Percentiles rank a stretch among this genome's conserved stretches.
Conservation (phyloP, 2,113 vertebrate genomes). For the Bos javanicus region DNA sequence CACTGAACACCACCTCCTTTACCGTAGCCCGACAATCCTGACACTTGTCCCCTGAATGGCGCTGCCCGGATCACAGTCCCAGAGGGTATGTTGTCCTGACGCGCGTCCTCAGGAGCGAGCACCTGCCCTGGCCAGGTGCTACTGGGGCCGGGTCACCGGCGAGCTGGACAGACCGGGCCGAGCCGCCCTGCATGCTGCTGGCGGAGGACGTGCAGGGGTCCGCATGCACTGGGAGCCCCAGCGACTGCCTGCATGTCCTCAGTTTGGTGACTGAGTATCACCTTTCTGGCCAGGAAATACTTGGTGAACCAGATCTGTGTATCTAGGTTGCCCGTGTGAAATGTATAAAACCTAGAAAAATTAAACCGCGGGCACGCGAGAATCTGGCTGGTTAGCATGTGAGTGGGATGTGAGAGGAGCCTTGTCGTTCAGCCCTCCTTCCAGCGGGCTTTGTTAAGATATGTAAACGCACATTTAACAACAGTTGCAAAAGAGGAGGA, state of each 20-base stretch:
- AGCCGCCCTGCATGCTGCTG: accelerated
- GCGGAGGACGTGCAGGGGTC: accelerated
- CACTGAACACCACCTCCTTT: accelerated
- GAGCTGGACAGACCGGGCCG: accelerated
- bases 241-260: accelerated
- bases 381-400: neutral
- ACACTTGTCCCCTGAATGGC: accelerated
- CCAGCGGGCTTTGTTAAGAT: accelerated
- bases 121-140: accelerated
- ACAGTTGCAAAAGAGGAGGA: neutral
- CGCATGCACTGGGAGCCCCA: accelerated
- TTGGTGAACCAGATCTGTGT: neutral
- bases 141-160: accelerated
- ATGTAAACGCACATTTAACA: no score
- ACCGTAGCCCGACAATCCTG: accelerated
- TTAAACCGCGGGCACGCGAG: accelerated
- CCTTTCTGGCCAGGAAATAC: neutral
- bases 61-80: neutral
- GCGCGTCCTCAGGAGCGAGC: neutral
- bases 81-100: accelerated
- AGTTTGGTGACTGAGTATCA: neutral
- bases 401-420: neutral
- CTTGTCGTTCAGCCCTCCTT: accelerated
- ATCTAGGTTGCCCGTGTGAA: neutral
- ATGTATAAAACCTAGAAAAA: accelerated